A percentile compares a stretch with the other conserved stretches of the same genome.
These are phyloP conservation scores for Pelmatolapia mariae DNA, from an alignment of 2,113 vertebrate species.

Conservation along the genomic window DNA sequence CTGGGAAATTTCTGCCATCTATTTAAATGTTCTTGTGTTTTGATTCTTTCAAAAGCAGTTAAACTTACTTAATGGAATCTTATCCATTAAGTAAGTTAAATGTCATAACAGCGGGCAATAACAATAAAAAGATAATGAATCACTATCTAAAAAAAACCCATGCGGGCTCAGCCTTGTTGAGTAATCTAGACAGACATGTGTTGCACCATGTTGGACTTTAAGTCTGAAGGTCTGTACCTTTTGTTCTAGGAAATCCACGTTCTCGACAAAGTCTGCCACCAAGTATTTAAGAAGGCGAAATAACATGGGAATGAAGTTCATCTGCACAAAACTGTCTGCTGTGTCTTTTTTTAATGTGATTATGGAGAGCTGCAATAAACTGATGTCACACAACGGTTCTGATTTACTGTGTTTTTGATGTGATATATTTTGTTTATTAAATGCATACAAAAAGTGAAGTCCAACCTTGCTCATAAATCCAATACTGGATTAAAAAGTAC, in stretches of 20 bases:
- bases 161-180: neutral
- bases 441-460: neutral
- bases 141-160: neutral
- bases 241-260: conserved; percentile 82
- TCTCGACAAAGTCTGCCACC: conserved; percentile 84
- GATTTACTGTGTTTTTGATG: neutral
- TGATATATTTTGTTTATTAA: neutral
- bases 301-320: neutral
- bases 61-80: neutral
- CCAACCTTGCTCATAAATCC: neutral
- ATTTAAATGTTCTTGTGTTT: neutral
- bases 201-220: neutral
- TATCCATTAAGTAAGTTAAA: neutral
- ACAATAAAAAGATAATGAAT: neutral
- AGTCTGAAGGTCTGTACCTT: conserved; percentile 42
- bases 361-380: conserved; percentile 39
- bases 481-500: neutral
- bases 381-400: neutral
- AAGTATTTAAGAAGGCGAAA: conserved; percentile 84
- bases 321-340: neutral
- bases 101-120: neutral
- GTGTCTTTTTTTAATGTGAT: neutral
- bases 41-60: neutral
- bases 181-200: neutral
- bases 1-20: neutral